Evolutionary conservation across 2,888 invertebrate species (phyloP), one percentile per base, ranked within the genome.

Genomic region (Listrodromus nycthemerus): DNA sequence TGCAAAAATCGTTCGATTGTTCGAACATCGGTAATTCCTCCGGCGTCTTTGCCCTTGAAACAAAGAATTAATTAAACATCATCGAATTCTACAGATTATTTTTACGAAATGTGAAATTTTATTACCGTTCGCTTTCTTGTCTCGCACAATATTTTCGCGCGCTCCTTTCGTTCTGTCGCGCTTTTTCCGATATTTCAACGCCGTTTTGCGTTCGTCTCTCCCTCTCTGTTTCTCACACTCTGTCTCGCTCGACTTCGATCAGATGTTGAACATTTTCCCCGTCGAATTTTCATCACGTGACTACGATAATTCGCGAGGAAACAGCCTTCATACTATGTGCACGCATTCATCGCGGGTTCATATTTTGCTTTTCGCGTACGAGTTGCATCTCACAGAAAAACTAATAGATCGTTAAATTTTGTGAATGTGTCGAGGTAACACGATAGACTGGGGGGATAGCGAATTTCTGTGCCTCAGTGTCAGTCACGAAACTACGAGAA

Each of bases 201-300:
- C 58, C 5, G 58, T 58, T 58, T 58, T 70, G 76, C 81, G 77
- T 66, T 24, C 66, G 33, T 41, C 13, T 41, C 2, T 41, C 71
- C 16, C 58, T 58, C 58, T 27, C 24, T 24, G 1, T 58, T 27
- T 27, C 58, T 30, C 58, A 5, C 58, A 6, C 67, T 41, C 52
- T n/a, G 33, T 78, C 58, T 75, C 27, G 61, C 45, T 73, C 41
- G 48, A 58, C 6, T 24, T 52, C 65, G 71, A 75, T 84, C 78
- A 79, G 66, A 81, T 33, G 81, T 81, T 73, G 75, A 75, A 81
- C 74, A 81, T 79, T 63, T 74, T 75, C 74, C 65, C 55, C 69
- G 52, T 79, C 66, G 48, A 78, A 84, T 79, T 79, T 33, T 55
- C 65, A 24, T 78, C 84, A 84, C 84, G 81, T 81, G 81, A 70